Evolutionary conservation across 2,797 vertebrate species (phyloP).

Genomic region (Australoheros facetus): DNA sequence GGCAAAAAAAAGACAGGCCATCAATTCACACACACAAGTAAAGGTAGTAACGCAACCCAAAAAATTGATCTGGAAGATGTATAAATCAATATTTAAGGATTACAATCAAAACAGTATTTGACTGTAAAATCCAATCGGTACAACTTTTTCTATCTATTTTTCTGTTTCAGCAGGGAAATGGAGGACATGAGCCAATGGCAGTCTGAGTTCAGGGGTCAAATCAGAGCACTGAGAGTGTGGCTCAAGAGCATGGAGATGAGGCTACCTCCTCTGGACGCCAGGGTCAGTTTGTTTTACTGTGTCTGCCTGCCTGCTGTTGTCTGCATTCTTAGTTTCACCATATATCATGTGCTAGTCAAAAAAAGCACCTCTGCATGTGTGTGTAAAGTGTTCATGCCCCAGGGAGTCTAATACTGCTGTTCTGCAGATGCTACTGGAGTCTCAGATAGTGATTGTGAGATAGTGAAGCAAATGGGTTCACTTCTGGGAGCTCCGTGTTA

Average conservation of each 20-base stretch:
- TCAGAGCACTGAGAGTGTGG: conserved; percentile 84
- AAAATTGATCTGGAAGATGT: background rate
- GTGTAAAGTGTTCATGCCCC: background rate
- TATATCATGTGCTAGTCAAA: background rate
- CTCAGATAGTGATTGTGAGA: background rate
- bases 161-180: conserved; percentile 53
- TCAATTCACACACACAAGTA: background rate
- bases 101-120: background rate
- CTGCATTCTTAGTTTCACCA: background rate
- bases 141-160: background rate
- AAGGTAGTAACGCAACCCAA: background rate
- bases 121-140: background rate
- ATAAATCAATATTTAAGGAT: background rate
- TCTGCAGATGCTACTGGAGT: background rate
- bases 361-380: background rate
- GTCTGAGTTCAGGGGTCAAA: conserved; percentile 83
- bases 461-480: background rate
- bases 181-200: conserved; percentile 77
- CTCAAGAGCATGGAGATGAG: conserved; percentile 84
- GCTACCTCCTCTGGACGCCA: conserved; percentile 70
- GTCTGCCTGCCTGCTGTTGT: conserved; percentile 4
- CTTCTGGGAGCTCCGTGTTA: background rate
- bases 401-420: background rate
- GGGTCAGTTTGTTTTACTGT: conserved; percentile 71
- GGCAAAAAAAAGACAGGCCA: background rate